A percentile compares a stretch with the other conserved stretches of the same genome.
These are phyloP conservation scores for Cebidichthys violaceus DNA, from an alignment of 2,113 vertebrate genomes.

Conservation along the genomic window DNA sequence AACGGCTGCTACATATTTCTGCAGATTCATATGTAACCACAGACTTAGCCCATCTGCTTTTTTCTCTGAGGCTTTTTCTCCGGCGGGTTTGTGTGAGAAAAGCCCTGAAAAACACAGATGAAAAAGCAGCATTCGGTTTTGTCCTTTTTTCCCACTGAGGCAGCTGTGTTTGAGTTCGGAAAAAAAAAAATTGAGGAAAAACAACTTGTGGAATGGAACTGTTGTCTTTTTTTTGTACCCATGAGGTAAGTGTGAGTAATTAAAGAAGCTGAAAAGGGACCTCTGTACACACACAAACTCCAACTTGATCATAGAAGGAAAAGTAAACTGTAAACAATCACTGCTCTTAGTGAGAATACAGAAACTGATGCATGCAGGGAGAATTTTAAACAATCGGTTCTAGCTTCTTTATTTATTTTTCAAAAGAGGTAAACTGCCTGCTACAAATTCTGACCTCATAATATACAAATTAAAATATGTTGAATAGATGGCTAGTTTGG, in stretches of 20 bases:
- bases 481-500: not conserved
- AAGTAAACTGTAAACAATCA: slow-evolving; percentile 37
- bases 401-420: not conserved
- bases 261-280: slow-evolving; percentile 42
- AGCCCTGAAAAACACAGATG: slow-evolving; percentile 60
- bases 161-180: slow-evolving; percentile 64
- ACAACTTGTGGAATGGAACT: slow-evolving; percentile 55
- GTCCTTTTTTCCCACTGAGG: slow-evolving; percentile 44
- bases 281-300: slow-evolving; percentile 32
- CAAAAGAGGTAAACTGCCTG: slow-evolving; percentile 12
- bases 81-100: slow-evolving; percentile 59
- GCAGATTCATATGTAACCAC: slow-evolving; percentile 72
- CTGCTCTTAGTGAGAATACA: slow-evolving; percentile 14
- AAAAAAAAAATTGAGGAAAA: slow-evolving; percentile 31
- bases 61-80: slow-evolving; percentile 31
- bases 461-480: not conserved
- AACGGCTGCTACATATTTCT: slow-evolving; percentile 71
- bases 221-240: slow-evolving; percentile 54
- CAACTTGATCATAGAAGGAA: slow-evolving; percentile 7
- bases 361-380: not conserved
- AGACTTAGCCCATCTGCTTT: slow-evolving; percentile 72
- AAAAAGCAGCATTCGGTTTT: slow-evolving; percentile 60
- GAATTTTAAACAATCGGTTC: slow-evolving; percentile 1
- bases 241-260: slow-evolving; percentile 64
- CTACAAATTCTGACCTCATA: not conserved